These are phyloP conservation scores for Tuberolachnus salignus DNA, from an alignment of 2,888 invertebrate genomes.

Conservation along the genomic window DNA sequence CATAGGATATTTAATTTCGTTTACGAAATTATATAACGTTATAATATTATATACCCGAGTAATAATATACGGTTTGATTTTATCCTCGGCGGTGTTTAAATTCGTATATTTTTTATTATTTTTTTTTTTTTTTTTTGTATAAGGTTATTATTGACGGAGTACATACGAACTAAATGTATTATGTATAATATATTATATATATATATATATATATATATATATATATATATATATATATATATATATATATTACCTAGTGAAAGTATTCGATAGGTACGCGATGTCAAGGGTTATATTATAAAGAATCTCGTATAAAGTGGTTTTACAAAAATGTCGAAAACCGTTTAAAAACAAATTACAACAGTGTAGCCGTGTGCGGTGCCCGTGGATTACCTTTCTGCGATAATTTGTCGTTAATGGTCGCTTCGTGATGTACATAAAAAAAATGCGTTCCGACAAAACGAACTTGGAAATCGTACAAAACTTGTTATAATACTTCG, in stretches of 20 bases:
- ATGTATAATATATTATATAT: no score
- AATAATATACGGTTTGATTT: neutral
- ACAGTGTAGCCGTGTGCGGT: no score
- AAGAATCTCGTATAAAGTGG: slow-evolving; percentile 11
- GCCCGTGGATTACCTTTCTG: slow-evolving; percentile 3
- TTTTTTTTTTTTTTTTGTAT: no score
- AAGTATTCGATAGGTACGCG: slow-evolving; percentile 7
- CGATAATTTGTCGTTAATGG: slow-evolving; percentile 37
- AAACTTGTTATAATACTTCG: slow-evolving; percentile 13
- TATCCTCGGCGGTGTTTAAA: slow-evolving; percentile 4
- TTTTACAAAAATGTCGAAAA: slow-evolving; percentile 31
- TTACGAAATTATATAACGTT: neutral
- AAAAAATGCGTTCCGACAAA: slow-evolving; percentile 27
- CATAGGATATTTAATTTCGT: neutral
- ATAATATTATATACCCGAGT: neutral
- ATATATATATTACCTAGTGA: no score
- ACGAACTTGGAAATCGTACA: slow-evolving; percentile 15
- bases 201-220: no score
- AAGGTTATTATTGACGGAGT: no score
- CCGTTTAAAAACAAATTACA: slow-evolving; percentile 39
- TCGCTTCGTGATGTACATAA: slow-evolving; percentile 33
- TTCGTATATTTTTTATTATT: no score
- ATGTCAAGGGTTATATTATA: slow-evolving; percentile 30
- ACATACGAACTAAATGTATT: no score
- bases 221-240: no score